phyloP scores from a whole-genome alignment of 2,888 invertebrate species.

The Lasioglossum zephyrum region DNA sequence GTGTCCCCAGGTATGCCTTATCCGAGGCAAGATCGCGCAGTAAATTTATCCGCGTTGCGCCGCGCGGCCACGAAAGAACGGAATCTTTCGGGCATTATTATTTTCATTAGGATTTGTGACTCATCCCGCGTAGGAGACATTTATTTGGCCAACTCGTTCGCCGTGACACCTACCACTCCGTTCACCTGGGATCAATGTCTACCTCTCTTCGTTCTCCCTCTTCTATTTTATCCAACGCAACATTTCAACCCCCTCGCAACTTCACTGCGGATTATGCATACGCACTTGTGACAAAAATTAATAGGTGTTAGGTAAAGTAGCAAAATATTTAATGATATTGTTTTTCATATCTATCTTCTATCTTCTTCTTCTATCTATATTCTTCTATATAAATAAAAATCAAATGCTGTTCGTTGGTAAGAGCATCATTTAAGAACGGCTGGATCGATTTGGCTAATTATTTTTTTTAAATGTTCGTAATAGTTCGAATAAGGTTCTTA shows the following conservation, averaged over 20 bases:
- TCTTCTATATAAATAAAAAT: no score
- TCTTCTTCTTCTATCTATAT: no score
- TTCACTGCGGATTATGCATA: no score
- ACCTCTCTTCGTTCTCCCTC: neutral
- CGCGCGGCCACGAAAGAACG: conserved; percentile 61
- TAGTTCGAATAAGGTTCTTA: no score
- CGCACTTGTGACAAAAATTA: no score
- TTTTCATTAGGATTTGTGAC: conserved; percentile 83
- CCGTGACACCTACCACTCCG: conserved; percentile 55
- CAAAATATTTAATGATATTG: no score
- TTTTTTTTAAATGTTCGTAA: no score
- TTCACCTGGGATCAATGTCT: conserved; percentile 24
- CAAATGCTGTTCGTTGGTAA: no score
- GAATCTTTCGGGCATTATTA: conserved; percentile 76
- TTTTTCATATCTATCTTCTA: no score
- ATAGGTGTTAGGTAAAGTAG: no score
- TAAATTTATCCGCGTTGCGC: conserved; percentile 80
- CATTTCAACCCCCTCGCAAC: neutral
- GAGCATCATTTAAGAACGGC: no score
- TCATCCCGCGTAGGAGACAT: conserved; percentile 73
- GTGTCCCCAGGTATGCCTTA: conserved; percentile 84
- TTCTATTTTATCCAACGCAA: neutral
- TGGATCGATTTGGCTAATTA: no score
- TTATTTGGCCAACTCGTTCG: conserved; percentile 63
- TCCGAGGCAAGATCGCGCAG: conserved; percentile 79